Percentiles rank a stretch among this genome's conserved stretches.
Evolutionary conservation across 2,888 invertebrate species (phyloP).

Genomic region (Campaea margaritaria): DNA sequence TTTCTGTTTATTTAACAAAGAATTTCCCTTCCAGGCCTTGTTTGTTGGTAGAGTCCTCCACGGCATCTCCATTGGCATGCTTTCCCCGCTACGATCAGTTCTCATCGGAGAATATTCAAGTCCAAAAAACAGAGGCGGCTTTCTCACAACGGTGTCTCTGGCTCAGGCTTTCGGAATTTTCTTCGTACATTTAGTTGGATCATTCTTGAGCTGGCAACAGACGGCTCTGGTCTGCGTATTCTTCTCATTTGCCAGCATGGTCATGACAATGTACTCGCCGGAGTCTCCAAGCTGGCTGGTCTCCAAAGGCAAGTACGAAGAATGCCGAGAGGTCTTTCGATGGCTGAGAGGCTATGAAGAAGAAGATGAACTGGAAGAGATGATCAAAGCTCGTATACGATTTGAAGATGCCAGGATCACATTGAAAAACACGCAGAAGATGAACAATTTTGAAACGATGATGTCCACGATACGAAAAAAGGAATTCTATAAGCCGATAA

Average conservation of each 20-base stretch:
- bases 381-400: slow-evolving; percentile 59
- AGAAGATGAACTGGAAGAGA: slow-evolving; percentile 67
- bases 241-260: slow-evolving; percentile 74
- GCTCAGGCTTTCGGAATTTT: slow-evolving; percentile 85
- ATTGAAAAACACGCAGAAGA: slow-evolving; percentile 40
- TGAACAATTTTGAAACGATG: slow-evolving; percentile 42
- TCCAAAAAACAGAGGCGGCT: slow-evolving; percentile 85
- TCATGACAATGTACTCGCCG: slow-evolving; percentile 70
- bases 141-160: slow-evolving; percentile 84
- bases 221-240: slow-evolving; percentile 77
- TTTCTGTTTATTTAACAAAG: background rate
- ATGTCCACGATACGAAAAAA: slow-evolving; percentile 58
- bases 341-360: slow-evolving; percentile 82
- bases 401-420: slow-evolving; percentile 51
- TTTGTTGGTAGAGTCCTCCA: slow-evolving; percentile 62
- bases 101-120: slow-evolving; percentile 83
- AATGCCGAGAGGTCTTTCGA: slow-evolving; percentile 81
- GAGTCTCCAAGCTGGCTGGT: slow-evolving; percentile 88
- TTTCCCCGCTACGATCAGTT: slow-evolving; percentile 75
- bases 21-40: slow-evolving; percentile 53
- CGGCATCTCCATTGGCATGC: slow-evolving; percentile 79
- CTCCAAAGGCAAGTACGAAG: slow-evolving; percentile 73
- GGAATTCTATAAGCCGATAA: slow-evolving; percentile 84
- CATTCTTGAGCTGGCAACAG: slow-evolving; percentile 81
- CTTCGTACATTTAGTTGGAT: slow-evolving; percentile 85